phyloP scores from a whole-genome alignment of 2,113 vertebrate species.

The Vicugna pacos region DNA sequence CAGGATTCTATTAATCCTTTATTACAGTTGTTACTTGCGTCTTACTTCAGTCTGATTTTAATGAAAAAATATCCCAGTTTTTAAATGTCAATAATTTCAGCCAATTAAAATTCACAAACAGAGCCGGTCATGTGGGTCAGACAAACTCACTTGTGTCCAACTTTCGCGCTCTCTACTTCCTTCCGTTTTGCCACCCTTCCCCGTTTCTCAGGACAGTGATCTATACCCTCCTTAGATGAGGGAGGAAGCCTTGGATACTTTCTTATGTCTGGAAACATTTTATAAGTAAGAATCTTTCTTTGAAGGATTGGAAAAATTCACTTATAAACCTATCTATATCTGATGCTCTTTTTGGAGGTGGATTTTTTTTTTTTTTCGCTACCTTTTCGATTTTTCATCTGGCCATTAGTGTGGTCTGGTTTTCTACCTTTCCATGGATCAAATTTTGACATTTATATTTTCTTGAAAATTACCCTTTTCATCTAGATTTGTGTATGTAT shows the following conservation, averaged over 20 bases:
- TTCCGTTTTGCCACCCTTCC: not conserved
- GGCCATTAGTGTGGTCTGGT: not conserved
- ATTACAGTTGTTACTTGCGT: not conserved
- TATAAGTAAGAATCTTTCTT: not conserved
- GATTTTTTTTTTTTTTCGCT: not conserved
- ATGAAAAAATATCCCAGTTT: not conserved
- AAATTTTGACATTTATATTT: not conserved
- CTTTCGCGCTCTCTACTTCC: not conserved
- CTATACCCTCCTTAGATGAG: not conserved
- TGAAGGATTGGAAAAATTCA: not conserved
- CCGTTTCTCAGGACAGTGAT: not conserved
- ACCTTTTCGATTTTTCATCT: not conserved
- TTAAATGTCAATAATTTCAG: not conserved
- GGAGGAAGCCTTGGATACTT: not conserved
- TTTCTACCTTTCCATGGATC: not conserved
- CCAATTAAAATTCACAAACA: not conserved
- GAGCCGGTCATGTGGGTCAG: not conserved
- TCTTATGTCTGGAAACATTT: not conserved
- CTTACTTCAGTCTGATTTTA: conserved; percentile 28
- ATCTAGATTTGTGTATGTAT: not conserved
- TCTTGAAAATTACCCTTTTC: not conserved
- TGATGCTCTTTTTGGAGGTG: not conserved
- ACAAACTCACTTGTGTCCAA: not conserved
- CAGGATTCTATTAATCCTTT: not conserved
- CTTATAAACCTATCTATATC: not conserved